Base-by-base conservation (phyloP, 2,888 invertebrate genomes). In the Elysia crispata region DNA sequence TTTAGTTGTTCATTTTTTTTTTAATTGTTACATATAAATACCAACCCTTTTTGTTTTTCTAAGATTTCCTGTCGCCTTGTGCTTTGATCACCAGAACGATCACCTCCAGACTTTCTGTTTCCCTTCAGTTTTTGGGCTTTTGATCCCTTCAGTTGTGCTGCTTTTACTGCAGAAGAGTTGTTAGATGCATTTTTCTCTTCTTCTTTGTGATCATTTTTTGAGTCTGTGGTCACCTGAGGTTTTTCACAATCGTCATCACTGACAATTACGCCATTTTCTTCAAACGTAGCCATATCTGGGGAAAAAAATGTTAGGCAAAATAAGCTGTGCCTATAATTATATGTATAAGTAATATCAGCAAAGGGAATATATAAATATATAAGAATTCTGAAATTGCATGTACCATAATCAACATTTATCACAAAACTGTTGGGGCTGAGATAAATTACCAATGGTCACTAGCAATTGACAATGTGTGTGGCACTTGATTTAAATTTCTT, bases 181-280 rank as follows among this genome's bases (percentile, higher is more conserved):
- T 77, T 77, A 33, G 77, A 77, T 41, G 60, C 49, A 70, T 77
- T 57, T 28, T 41, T 57, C 30, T 77, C 77, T 57, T 77, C 70
- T 15, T 70, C 67, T 57, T 8, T 57, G n/a, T 28, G n/a, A 13
- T 18, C 15, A 60, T 18, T 23, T 0, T 60, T 31, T 15, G 18
- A 31, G 57, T 11, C 28, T n/a, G 62, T 20, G 41, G 60, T 1
- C 11, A 11, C 41, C 41, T 41, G 5, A 41, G 41, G 41, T 41
- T 33, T 31, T 50, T 33, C 18, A 41, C 23, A 30, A 23, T 60
- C 60, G 50, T 72, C 72, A 60, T 70, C 54, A 60, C 49, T 60
- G 23, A 77, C 20, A 31, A 57, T 25, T 23, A 70, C 70, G n/a
- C 60, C 67, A 30, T 30, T 70, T 20, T 60, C 70, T 11, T 77